These are phyloP conservation scores for Crotalus horridus DNA, from an alignment of 2,113 vertebrate species.

Conservation along the genomic window DNA sequence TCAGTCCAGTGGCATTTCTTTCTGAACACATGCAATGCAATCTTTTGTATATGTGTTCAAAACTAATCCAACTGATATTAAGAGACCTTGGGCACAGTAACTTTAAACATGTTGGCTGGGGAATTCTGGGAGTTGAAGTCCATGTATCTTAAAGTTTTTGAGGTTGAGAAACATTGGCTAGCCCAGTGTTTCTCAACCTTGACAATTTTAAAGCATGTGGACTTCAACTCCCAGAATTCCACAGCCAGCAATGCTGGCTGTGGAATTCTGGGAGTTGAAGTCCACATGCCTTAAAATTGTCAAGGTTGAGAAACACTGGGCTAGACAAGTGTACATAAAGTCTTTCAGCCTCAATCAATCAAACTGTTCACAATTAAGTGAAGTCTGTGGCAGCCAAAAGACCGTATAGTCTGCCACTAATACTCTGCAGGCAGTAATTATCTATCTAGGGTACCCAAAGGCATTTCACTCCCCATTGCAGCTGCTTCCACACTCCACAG, in stretches of 20 bases:
- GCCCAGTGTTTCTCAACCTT: too few species aligned
- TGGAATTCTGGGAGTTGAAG: not conserved
- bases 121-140: not conserved
- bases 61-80: not conserved
- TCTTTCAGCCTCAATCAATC: not conserved
- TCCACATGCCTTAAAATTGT: not conserved
- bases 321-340: not conserved
- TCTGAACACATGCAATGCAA: not conserved
- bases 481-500: not conserved
- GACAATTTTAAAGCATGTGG: too few species aligned
- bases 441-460: not conserved
- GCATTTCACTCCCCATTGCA: not conserved
- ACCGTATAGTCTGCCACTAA: not conserved
- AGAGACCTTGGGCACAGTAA: not conserved
- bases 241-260: too few species aligned
- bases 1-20: not conserved
- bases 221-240: too few species aligned
- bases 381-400: not conserved
- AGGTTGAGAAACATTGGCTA: not conserved
- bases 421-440: not conserved
- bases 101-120: not conserved
- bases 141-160: not conserved
- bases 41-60: not conserved
- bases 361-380: not conserved
- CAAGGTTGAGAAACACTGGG: not conserved